Evolutionary conservation across 2,797 vertebrate species (phyloP), one percentile per base, ranked within the genome.

Genomic region (Merluccius polli): DNA sequence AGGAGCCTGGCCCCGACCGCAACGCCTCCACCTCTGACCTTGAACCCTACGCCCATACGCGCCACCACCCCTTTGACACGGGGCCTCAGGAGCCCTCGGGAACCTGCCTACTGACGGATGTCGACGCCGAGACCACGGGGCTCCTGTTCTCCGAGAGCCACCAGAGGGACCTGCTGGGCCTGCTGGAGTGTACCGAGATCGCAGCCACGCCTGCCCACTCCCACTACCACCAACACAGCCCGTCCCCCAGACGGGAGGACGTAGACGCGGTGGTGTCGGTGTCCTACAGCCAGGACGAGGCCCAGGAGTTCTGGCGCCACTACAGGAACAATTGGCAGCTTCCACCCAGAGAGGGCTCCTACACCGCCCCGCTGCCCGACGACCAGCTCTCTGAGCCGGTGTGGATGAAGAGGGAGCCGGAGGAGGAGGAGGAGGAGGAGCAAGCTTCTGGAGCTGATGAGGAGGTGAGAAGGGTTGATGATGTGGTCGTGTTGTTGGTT

Each of bases 121-220:
- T 80, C 24, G 8, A 1, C 24, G 44, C n/a, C 30, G 83, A 89
- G 79, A 87, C 82, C 44, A 90, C 92, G 0, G 96, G 96, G 2
- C 90, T 98, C 74, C 91, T 98, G 36, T 96, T 96, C 0, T 93
- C 95, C 0, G 95, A 97, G 73, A 91, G 89, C 0, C 92, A 93
- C 78, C 91, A 94, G 3, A 93, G 92, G n/a, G 95, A 96, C 78
- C 75, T 97, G 77, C 87, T 88, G 52, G 94, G 89, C 31, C 92
- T 98, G 59, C 89, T 98, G 81, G 90, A 90, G 79, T 92, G 84
- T 0, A 94, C 95, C 15, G 93, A 91, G 30, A 83, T 27, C 10
- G 8, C 90, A 16, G 44, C 83, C 1, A 15, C 86, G 0, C 52
- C 84, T 3, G 73, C 76, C 21, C 29, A 0, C 13, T 48, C 35